Conservation (phyloP, 2,888 invertebrate genomes). For the Limenitis arthemis region DNA sequence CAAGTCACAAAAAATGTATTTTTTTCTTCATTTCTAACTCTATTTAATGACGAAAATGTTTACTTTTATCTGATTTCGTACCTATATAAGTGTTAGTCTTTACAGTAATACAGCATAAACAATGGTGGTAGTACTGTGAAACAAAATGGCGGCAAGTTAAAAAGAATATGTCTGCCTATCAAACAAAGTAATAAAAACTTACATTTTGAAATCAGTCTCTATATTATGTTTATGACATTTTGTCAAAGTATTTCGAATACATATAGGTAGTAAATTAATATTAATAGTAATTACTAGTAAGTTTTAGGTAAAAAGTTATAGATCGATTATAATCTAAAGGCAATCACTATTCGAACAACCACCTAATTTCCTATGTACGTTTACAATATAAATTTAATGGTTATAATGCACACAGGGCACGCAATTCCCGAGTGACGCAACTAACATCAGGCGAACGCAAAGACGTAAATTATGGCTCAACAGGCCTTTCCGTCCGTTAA, state of each 20-base stretch:
- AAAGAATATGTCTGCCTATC: no score
- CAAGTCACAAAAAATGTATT: no score
- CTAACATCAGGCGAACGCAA: constrained; percentile 49
- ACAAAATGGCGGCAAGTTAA: no score
- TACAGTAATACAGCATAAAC: no score
- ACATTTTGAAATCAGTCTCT: no score
- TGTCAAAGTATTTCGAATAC: neutral
- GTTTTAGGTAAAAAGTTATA: constrained; percentile 20
- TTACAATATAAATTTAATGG: constrained; percentile 61
- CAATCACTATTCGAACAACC: constrained; percentile 59
- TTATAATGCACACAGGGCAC: constrained; percentile 54
- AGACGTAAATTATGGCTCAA: constrained; percentile 66
- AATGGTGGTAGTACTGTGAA: no score
- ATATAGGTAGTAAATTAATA: neutral
- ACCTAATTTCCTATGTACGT: constrained; percentile 63
- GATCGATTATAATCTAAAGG: constrained; percentile 47
- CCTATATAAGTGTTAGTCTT: no score
- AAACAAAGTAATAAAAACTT: no score
- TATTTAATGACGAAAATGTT: no score
- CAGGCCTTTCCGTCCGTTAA: constrained; percentile 65
- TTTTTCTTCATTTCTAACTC: no score
- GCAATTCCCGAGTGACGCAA: constrained; percentile 62
- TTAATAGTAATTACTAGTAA: neutral
- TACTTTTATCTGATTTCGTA: no score
- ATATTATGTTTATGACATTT: no score